Base-by-base conservation (phyloP, 2,888 invertebrate genomes). In the Formica aserva region DNA sequence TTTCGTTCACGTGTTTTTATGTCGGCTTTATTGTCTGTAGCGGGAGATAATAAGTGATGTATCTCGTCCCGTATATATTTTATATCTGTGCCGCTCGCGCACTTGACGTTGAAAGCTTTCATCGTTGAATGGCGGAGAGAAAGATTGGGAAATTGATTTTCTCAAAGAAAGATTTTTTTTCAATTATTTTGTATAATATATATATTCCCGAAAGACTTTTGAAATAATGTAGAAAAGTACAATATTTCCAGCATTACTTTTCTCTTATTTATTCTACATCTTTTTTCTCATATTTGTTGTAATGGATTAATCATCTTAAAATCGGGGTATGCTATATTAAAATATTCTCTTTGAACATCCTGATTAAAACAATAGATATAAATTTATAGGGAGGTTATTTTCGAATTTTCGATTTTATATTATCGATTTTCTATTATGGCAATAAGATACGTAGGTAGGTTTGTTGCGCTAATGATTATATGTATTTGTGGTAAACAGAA, bases 251-350 rank as follows among this genome's bases (percentile, higher is more conserved):
- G 41, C 45, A 72, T 78, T 65, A 80, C 55, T 83, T 80, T 41
- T 62, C 57, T 71, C 22, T 62, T 81, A 81, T 87, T 87, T 85
- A 87, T 78, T 45, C 60, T 63, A 13, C 81, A 57, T 45, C 18
- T 29, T 75, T n/a, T 2, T 18, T 71, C 69, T 26, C 18, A 13
- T 1, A 63, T 22, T 60, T 65, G 13, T 13, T n/a, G 26, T 22
- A 22, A 82, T 32, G 26, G 29, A 55, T 32, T 3, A 48, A 45
- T 52, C 6, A 26, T 1, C 3, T 62, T 52, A 76, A 74, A 45
- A 62, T 60, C 22, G 32, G 45, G 45, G 15, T 48, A 57, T 22
- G 41, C 41, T 38, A 8, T 45, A 15, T 45, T 45, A 15, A 48
- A 48, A 18, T 18, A 6, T 48, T 18, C 6, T 48, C 4, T 45